Evolutionary conservation across 37 sponge, comb jelly and placozoan species (phyloP).

Genomic region (Amphimedon queenslandica): DNA sequence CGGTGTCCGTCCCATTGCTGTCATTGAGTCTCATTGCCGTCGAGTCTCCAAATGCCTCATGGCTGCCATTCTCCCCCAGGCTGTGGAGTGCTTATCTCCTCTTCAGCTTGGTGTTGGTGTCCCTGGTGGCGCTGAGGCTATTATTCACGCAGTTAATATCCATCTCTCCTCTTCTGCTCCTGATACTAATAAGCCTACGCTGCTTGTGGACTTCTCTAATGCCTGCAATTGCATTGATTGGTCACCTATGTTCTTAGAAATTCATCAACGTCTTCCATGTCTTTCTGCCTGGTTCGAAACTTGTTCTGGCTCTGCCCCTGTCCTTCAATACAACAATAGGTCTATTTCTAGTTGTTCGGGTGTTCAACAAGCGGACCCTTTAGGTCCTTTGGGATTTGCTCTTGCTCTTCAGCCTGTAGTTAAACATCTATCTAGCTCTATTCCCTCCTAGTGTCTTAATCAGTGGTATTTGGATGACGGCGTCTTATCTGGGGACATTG

Average conservation of each 20-base stretch:
- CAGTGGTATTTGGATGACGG: slow-evolving; percentile 21
- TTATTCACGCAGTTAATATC: no score
- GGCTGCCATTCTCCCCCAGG: no score
- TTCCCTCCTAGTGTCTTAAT: slow-evolving; percentile 12
- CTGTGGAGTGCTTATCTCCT: no score
- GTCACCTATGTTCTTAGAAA: slow-evolving; percentile 1
- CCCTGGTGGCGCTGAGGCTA: no score
- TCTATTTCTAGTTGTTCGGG: slow-evolving; percentile 8
- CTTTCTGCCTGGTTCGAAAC: slow-evolving; percentile 6
- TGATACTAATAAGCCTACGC: no score
- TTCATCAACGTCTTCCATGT: slow-evolving; percentile 1
- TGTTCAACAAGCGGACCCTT: slow-evolving; percentile 12
- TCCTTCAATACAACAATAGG: not conserved
- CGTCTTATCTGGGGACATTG: no score
- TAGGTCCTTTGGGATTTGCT: slow-evolving; percentile 3
- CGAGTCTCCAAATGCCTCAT: no score
- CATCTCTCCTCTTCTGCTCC: no score
- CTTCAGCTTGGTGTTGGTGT: no score
- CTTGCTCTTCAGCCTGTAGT: slow-evolving; percentile 13
- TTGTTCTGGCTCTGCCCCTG: slow-evolving; percentile 6
- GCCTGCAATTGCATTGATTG: slow-evolving; percentile 10
- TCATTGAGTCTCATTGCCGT: no score
- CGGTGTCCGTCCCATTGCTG: no score
- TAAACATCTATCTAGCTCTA: slow-evolving; percentile 1
- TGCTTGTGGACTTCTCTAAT: slow-evolving; percentile 10